phyloP scores from a whole-genome alignment of 1,140 invertebrate genomes.

The Lethrus apterus region DNA sequence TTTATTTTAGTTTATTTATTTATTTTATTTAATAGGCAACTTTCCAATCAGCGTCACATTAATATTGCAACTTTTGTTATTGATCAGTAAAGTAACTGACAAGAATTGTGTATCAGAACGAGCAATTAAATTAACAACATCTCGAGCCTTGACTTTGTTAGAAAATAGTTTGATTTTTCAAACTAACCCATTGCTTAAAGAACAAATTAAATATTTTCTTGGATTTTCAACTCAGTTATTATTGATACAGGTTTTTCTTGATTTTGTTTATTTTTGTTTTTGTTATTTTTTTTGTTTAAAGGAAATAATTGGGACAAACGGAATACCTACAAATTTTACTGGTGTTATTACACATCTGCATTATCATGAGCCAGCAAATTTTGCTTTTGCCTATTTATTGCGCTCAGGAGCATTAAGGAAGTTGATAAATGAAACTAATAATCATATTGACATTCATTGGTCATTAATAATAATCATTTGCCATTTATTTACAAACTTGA shows the following conservation, averaged over 20 bases:
- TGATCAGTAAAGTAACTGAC: slow-evolving; percentile 12
- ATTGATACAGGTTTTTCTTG: slow-evolving; percentile 8
- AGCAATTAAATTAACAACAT: slow-evolving; percentile 7
- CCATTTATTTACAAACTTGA: slow-evolving; percentile 10
- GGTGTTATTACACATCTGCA: slow-evolving; percentile 10
- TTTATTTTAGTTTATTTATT: neutral
- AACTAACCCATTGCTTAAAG: slow-evolving; percentile 5
- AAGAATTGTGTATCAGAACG: neutral
- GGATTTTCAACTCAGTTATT: slow-evolving; percentile 12
- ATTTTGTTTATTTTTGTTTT: neutral
- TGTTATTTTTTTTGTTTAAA: slow-evolving; percentile 5
- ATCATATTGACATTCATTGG: slow-evolving; percentile 2
- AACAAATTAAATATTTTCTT: slow-evolving; percentile 11
- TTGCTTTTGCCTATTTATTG: slow-evolving; percentile 12
- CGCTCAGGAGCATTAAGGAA: slow-evolving; percentile 4
- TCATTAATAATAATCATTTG: neutral
- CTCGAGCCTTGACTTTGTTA: slow-evolving; percentile 4
- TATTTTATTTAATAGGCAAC: slow-evolving; percentile 6
- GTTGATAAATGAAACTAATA: neutral
- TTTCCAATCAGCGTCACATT: slow-evolving; percentile 10
- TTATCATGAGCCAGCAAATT: slow-evolving; percentile 17
- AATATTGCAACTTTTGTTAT: slow-evolving; percentile 7
- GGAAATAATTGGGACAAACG: slow-evolving; percentile 7
- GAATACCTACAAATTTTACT: neutral
- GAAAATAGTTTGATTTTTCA: slow-evolving; percentile 14